Base-by-base conservation (phyloP, 2,113 vertebrate species). In the Tor tambroides region DNA sequence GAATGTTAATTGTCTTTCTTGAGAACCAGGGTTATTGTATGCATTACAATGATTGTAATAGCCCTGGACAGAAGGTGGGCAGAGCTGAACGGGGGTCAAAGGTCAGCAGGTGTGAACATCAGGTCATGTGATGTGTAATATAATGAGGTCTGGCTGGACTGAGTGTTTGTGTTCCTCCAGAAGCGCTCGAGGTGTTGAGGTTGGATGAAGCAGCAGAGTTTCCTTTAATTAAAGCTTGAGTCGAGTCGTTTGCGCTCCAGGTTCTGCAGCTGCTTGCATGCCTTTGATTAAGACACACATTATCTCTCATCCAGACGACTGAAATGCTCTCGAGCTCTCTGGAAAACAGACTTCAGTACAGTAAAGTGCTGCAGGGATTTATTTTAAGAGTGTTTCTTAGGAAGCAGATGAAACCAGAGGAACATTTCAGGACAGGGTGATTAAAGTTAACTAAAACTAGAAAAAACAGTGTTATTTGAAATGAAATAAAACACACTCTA, bases 131-230 rank as follows among this genome's bases (percentile, higher is more conserved):
- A 23, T 23, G 71, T 74, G 69, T 35, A 72, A 35, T 72, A 7
- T 56, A 67, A 9, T 12, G 11, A n/a, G n/a, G n/a, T n/a, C n/a
- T n/a, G n/a, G n/a, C n/a, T n/a, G n/a, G n/a, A 14, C 5, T 38
- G 3, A 38, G 32, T 32, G 30, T 38, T 8, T 54, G 43, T 12
- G 43, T 46, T 46, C 14, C 49, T 51, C 49, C 15, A 51, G 49
- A 17, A 51, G 49, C 14, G 14, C 41, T 76, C 5, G 11, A 77
- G 41, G 12, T 77, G 49, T 77, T 77, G 38, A 11, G 15, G 43
- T 77, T 51, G 43, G 43, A 77, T 17, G 43, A 51, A 77, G 41
- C n/a, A 46, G 10, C 75, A 77, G 41, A 77, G 51, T 51, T 51
- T 77, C 2, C 43, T 77, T 77, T 77, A 43, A 77, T 51, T 77